phyloP scores from a whole-genome alignment of 1,140 invertebrate species.

The Drosophila kikkawai region DNA sequence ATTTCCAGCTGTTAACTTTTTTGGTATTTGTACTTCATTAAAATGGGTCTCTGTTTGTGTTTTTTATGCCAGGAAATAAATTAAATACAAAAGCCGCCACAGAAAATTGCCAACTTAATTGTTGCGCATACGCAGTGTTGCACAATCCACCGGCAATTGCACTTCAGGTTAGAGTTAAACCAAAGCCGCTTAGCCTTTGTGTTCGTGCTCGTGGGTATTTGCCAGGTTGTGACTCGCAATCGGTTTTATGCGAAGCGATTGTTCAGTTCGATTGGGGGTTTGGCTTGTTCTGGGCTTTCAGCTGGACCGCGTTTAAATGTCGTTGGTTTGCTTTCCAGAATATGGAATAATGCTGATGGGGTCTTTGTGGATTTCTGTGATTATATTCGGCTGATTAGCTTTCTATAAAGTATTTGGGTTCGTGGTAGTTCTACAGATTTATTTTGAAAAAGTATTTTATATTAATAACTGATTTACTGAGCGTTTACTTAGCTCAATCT shows the following conservation, averaged over 20 bases:
- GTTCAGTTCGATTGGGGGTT: constrained; percentile 3
- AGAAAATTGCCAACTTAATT: constrained; percentile 53
- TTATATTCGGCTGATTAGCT: not conserved
- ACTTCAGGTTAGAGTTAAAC: constrained; percentile 20
- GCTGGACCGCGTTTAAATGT: constrained; percentile 11
- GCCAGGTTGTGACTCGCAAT: constrained; percentile 14
- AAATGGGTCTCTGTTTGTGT: constrained; percentile 46
- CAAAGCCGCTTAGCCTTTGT: constrained; percentile 47
- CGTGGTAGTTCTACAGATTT: not conserved
- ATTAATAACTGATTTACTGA: too few relatives aligned
- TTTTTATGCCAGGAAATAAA: constrained; percentile 55
- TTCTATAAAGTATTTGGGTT: too few relatives aligned
- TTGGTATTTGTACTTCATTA: constrained; percentile 62
- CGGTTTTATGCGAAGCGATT: constrained; percentile 24
- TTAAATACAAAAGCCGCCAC: constrained; percentile 42
- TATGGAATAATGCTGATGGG: not conserved
- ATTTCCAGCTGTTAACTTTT: constrained; percentile 29
- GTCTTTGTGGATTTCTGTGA: not conserved
- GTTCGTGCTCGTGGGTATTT: constrained; percentile 5
- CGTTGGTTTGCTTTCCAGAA: constrained; percentile 23
- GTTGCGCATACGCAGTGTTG: constrained; percentile 68
- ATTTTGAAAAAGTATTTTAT: too few relatives aligned
- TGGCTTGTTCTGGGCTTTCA: constrained; percentile 14
- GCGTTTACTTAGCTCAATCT: too few relatives aligned
- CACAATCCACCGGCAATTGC: constrained; percentile 35